These are phyloP conservation scores for Percina caprodes DNA, from an alignment of 2,113 vertebrate genomes.

Conservation along the genomic window DNA sequence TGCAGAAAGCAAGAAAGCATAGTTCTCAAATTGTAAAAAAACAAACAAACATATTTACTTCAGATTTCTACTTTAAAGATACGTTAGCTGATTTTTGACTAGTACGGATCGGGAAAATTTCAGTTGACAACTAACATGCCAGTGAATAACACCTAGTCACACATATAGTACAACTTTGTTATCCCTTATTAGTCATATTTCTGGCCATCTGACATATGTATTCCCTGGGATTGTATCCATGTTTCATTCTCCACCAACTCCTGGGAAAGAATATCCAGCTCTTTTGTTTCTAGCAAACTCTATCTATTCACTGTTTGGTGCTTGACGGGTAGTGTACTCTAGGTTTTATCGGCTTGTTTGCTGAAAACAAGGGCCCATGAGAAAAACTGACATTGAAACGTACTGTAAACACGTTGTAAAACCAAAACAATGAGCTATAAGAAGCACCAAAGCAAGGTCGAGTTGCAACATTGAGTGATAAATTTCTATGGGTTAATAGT, in stretches of 20 bases:
- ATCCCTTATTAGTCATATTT: no score
- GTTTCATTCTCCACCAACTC: no score
- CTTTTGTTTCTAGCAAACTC: background rate
- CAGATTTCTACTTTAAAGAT: no score
- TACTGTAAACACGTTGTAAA: constrained; percentile 3
- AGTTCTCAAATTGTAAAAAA: background rate
- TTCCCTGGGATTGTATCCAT: no score
- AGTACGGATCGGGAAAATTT: no score
- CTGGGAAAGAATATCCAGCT: no score
- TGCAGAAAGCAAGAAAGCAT: background rate
- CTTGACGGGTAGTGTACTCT: background rate
- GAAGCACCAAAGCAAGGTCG: background rate
- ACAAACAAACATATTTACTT: no score
- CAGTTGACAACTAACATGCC: no score
- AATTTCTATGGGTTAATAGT: background rate
- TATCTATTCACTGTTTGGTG: constrained; percentile 18
- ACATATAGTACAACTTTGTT: no score
- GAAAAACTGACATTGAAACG: constrained; percentile 6
- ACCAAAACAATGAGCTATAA: constrained; percentile 32
- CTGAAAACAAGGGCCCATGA: constrained; percentile 35
- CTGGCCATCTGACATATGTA: background rate
- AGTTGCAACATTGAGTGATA: background rate
- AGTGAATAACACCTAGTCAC: no score
- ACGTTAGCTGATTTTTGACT: no score
- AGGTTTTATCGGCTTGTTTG: constrained; percentile 27